Evolutionary conservation across 2,797 vertebrate genomes (phyloP), one percentile per base, ranked within the genome.

Genomic region (Odontamblyopus lacepedii): DNA sequence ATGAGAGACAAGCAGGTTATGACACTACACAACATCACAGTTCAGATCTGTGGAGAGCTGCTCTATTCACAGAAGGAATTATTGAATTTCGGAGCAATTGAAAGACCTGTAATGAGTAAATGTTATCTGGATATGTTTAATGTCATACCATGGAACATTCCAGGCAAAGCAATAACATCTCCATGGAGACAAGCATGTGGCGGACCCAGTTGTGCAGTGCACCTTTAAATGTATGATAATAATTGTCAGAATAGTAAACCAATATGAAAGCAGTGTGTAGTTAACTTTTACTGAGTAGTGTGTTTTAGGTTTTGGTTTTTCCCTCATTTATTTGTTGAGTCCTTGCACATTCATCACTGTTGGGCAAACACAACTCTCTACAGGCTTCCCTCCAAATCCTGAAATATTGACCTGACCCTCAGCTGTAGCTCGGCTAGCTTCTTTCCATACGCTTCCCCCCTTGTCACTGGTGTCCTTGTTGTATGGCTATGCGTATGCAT

Each of bases 381-480:
- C n/a, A 63, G 63, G 38, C 61, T 64, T 64, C 48, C 63, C 63
- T 64, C 19, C 63, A 48, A 64, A 44, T 44, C 63, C 35, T 64
- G 63, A 48, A 44, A 44, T 64, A 64, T 44, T 64, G 38, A 64
- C 63, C 35, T 44, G 35, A 48, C 63, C 38, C 63, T 57, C 13
- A 32, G 65, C 74, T 74, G 75, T 85, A 63, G 74, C 70, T 73
- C 80, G 81, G 75, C 75, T 83, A 77, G 38, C 79, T 78, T 78
- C 67, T 73, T 84, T 79, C 83, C 79, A 79, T 85, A 84, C 81
- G 74, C 78, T 30, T 61, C 69, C 75, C 74, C 64, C 67, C 81
- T 63, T 88, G 84, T 83, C 87, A 84, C 84, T n/a, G 23, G 67
- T 79, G 87, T 79, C 86, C 90, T 92, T 90, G 86, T 81, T 75